Conservation (phyloP, 64 coral and sea anemone species). For the Astreopora myriophthalma region DNA sequence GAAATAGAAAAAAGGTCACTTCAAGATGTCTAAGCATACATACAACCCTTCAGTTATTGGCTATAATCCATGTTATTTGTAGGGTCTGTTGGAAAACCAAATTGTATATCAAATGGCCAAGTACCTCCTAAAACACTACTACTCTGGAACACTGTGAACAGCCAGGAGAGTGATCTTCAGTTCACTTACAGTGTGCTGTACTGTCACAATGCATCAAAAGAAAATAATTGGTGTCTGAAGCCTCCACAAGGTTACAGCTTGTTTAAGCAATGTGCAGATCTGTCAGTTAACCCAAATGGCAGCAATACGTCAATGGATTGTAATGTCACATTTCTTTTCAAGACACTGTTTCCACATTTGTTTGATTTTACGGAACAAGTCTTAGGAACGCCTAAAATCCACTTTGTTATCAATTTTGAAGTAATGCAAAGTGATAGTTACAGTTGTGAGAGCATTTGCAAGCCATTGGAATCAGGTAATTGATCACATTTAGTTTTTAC, state of each 20-base stretch:
- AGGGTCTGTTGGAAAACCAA: background rate
- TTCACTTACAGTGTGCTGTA: constrained; percentile 23
- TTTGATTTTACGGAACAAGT: background rate
- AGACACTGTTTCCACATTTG: background rate
- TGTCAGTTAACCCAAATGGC: background rate
- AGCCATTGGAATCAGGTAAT: background rate
- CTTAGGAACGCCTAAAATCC: background rate
- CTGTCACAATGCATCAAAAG: background rate
- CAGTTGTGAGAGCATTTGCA: background rate
- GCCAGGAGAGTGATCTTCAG: background rate
- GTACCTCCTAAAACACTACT: background rate
- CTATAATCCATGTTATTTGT: background rate
- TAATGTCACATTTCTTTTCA: constrained; percentile 16
- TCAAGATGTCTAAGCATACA: no score
- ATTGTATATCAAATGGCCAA: background rate
- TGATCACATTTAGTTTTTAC: background rate
- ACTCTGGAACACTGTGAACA: background rate
- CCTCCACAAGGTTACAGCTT: background rate
- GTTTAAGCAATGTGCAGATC: background rate
- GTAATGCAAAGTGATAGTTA: background rate
- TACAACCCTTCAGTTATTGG: no score
- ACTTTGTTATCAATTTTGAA: background rate
- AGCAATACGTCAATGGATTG: background rate
- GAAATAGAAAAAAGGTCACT: no score
- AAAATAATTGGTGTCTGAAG: background rate